Evolutionary conservation across 2,888 invertebrate genomes (phyloP).

Genomic region (Anaspis maculata): DNA sequence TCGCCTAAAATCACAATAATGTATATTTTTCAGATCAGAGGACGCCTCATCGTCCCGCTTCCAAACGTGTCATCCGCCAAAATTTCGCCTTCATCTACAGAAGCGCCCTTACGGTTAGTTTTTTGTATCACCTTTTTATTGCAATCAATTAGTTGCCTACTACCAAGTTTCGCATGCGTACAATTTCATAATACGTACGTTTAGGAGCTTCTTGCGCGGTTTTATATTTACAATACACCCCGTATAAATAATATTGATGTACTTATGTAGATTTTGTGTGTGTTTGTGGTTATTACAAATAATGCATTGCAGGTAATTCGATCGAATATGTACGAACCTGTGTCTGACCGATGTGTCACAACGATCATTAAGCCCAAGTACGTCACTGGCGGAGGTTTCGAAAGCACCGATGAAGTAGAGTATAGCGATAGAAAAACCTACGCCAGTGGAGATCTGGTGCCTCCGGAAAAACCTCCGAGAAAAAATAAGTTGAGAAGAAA

Average conservation of each 20-base stretch:
- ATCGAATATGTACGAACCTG: slow-evolving; percentile 39
- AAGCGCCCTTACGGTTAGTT: slow-evolving; percentile 16
- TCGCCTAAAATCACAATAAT: too few relatives aligned
- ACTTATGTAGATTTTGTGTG: not conserved
- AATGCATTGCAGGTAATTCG: slow-evolving; percentile 24
- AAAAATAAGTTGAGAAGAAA: slow-evolving; percentile 20
- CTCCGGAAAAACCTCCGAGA: slow-evolving; percentile 30
- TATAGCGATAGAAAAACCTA: too few relatives aligned
- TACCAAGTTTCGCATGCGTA: too few relatives aligned
- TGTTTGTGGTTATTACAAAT: too few relatives aligned
- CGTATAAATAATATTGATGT: slow-evolving; percentile 7
- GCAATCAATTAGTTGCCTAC: too few relatives aligned
- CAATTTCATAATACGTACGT: too few relatives aligned
- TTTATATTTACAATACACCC: not conserved
- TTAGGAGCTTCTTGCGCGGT: too few relatives aligned
- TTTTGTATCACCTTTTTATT: slow-evolving; percentile 4
- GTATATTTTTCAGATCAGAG: too few relatives aligned
- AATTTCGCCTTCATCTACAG: slow-evolving; percentile 15
- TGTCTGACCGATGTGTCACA: slow-evolving; percentile 32
- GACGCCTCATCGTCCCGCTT: too few relatives aligned
- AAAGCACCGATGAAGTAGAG: slow-evolving; percentile 10
- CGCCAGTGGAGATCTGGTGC: slow-evolving; percentile 18
- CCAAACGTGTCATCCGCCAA: not conserved
- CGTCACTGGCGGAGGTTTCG: slow-evolving; percentile 6
- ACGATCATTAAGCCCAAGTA: slow-evolving; percentile 28